phyloP scores from a whole-genome alignment of 2,797 vertebrate genomes.

The Crocidura indochinensis region DNA sequence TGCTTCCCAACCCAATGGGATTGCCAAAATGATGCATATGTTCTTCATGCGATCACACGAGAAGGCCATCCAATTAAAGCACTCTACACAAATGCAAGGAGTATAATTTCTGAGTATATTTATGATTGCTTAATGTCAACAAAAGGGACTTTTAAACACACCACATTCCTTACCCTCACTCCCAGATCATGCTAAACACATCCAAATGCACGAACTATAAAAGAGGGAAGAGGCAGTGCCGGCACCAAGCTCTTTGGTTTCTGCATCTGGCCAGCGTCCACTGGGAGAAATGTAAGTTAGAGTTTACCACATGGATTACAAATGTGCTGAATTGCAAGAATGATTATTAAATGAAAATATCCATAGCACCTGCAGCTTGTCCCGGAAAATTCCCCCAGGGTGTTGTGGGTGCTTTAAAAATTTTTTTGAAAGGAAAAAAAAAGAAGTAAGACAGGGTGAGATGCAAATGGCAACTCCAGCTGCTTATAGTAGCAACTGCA shows the following conservation, averaged over 20 bases:
- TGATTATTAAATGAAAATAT: conserved; percentile 94
- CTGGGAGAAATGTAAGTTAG: conserved; percentile 92
- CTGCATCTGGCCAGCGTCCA: conserved; percentile 86
- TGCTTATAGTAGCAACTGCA: conserved; percentile 90
- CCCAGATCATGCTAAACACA: conserved; percentile 88
- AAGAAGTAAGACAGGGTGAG: conserved; percentile 87
- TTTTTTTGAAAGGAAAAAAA: background rate
- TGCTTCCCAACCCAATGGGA: conserved; percentile 41
- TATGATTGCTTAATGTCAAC: conserved; percentile 88
- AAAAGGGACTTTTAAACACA: conserved; percentile 86
- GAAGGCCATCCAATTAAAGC: conserved; percentile 83
- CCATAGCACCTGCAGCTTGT: conserved; percentile 93
- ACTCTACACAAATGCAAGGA: conserved; percentile 63
- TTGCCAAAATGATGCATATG: conserved; percentile 37
- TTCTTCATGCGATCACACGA: conserved; percentile 81
- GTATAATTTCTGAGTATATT: conserved; percentile 85
- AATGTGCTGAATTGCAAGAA: conserved; percentile 94
- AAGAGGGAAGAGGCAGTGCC: conserved; percentile 86
- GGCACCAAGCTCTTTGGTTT: conserved; percentile 86
- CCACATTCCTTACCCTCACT: conserved; percentile 86
- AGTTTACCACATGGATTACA: conserved; percentile 93
- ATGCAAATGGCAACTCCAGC: conserved; percentile 91
- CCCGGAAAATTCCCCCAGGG: conserved; percentile 90
- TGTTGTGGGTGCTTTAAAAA: conserved; percentile 90
- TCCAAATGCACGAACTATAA: conserved; percentile 86